phyloP scores from a whole-genome alignment of 2,113 vertebrate genomes.

The Leiothrix lutea region DNA sequence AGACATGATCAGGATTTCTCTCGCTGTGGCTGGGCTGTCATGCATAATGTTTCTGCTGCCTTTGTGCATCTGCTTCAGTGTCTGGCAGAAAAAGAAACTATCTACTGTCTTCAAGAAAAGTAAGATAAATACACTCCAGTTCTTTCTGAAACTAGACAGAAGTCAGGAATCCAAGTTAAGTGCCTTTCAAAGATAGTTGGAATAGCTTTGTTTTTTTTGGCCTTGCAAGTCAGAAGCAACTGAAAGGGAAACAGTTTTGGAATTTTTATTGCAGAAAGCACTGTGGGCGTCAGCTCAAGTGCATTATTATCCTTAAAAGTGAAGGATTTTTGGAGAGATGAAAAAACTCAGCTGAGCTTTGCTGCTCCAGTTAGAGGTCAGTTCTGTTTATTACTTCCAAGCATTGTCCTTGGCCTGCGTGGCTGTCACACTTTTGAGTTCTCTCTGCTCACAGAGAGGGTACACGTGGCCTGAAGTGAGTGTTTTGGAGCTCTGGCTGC shows the following conservation, averaged over 20 bases:
- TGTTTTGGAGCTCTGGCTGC: neutral
- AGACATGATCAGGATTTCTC: neutral
- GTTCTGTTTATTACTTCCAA: neutral
- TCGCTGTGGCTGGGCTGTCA: neutral
- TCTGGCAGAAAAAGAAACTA: slow-evolving; percentile 52
- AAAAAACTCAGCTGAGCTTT: neutral
- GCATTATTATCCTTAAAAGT: neutral
- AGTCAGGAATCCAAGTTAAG: neutral
- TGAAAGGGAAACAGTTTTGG: neutral
- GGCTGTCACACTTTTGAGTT: neutral
- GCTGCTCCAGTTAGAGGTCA: neutral
- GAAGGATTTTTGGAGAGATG: neutral
- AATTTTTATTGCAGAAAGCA: neutral
- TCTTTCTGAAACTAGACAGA: neutral
- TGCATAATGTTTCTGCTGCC: neutral
- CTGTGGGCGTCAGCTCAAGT: neutral
- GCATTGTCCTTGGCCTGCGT: fast-evolving
- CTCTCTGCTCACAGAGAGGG: neutral
- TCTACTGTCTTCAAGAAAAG: slow-evolving; percentile 61
- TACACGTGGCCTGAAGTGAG: neutral
- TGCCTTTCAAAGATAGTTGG: neutral
- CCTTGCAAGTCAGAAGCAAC: neutral
- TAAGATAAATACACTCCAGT: slow-evolving; percentile 45
- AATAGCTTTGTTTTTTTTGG: neutral
- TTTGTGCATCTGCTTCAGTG: neutral